Percentiles rank a stretch among this genome's conserved stretches.
These are phyloP conservation scores for Amphipyra tragopoginis DNA, from an alignment of 2,888 invertebrate species.

Conservation along the genomic window DNA sequence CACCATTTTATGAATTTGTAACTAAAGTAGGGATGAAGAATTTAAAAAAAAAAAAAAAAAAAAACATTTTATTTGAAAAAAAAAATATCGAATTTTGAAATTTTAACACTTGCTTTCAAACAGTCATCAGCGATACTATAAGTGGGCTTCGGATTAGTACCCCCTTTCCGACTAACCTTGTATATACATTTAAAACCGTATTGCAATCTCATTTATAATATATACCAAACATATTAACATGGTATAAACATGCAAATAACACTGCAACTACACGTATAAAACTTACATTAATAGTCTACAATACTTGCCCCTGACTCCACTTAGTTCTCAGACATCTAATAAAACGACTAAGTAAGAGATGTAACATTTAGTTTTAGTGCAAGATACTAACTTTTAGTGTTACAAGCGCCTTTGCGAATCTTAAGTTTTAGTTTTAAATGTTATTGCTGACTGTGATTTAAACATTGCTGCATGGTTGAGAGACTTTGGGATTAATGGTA, in stretches of 20 bases:
- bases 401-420: constrained; percentile 9
- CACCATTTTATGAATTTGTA: too few relatives aligned
- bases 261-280: constrained; percentile 10
- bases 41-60: too few relatives aligned
- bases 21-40: too few relatives aligned
- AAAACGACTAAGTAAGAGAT: constrained; percentile 40
- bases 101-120: too few relatives aligned
- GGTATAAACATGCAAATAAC: constrained; percentile 4
- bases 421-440: constrained; percentile 29
- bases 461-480: constrained; percentile 1
- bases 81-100: too few relatives aligned
- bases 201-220: constrained; percentile 6
- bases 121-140: too few relatives aligned
- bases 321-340: constrained; percentile 24
- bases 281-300: constrained; percentile 29
- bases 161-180: too few relatives aligned
- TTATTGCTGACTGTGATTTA: constrained; percentile 10
- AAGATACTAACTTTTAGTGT: constrained; percentile 14
- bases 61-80: too few relatives aligned
- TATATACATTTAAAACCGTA: not conserved
- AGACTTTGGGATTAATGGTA: too few relatives aligned
- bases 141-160: too few relatives aligned
- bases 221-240: constrained; percentile 5
- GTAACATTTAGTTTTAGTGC: constrained; percentile 37
- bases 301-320: constrained; percentile 3